A percentile compares a stretch with the other conserved stretches of the same genome.
Conservation (phyloP, 2,797 vertebrate species). For the Pampus argenteus region DNA sequence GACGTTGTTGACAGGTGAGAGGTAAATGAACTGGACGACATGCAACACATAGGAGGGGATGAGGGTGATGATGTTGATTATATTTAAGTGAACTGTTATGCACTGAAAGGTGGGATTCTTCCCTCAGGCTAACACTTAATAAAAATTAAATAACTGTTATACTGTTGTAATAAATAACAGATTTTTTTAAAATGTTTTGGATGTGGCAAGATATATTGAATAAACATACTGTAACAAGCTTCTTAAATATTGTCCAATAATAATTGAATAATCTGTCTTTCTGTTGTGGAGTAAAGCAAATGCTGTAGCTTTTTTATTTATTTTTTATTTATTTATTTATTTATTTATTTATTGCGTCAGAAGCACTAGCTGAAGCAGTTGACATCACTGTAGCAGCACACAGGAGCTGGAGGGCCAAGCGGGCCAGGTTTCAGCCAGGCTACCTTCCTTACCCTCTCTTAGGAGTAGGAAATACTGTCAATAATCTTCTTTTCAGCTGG, state of each 20-base stretch:
- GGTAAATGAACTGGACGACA: slow-evolving; percentile 72
- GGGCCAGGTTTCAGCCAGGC: slow-evolving; percentile 66
- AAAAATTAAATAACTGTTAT: slow-evolving; percentile 3
- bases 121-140: slow-evolving; percentile 1
- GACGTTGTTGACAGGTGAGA: slow-evolving; percentile 71
- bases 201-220: not conserved
- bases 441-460: slow-evolving; percentile 85
- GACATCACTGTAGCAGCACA: slow-evolving; percentile 78
- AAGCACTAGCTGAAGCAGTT: slow-evolving; percentile 81
- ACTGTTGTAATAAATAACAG: slow-evolving; percentile 19
- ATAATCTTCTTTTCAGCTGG: slow-evolving; percentile 85
- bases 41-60: slow-evolving; percentile 71
- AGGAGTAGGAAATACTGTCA: slow-evolving; percentile 85
- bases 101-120: slow-evolving; percentile 13
- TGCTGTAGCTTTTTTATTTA: slow-evolving; percentile 30
- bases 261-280: not conserved
- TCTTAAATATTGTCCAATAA: slow-evolving; percentile 1
- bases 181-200: too few species aligned
- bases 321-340: slow-evolving; percentile 40
- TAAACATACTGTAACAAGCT: slow-evolving; percentile 8
- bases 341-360: too few species aligned
- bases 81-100: slow-evolving; percentile 5
- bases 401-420: slow-evolving; percentile 77
- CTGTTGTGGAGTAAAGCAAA: slow-evolving; percentile 31
- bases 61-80: slow-evolving; percentile 42